A percentile compares a stretch with the other conserved stretches of the same genome.
phyloP scores from a whole-genome alignment of 2,888 invertebrate genomes.

The Platycnemis pennipes region DNA sequence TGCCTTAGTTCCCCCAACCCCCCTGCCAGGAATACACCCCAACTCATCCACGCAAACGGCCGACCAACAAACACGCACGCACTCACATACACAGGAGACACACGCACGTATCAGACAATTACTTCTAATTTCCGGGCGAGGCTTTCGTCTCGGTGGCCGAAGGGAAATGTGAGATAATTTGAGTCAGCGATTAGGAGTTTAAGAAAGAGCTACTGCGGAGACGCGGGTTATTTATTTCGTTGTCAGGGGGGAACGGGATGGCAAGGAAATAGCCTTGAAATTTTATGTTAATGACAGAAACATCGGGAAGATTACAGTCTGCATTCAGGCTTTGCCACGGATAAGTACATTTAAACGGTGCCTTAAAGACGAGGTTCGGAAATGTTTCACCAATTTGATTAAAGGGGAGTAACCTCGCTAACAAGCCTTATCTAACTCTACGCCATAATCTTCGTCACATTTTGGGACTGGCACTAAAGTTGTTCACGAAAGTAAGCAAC shows the following conservation, averaged over 20 bases:
- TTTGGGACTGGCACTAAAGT: no score
- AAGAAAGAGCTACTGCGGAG: neutral
- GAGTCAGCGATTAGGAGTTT: constrained; percentile 16
- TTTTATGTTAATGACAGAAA: neutral
- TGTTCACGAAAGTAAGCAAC: no score
- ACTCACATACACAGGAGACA: neutral
- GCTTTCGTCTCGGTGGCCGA: neutral
- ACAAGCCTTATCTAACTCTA: no score
- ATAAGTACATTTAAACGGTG: neutral
- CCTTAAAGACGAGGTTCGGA: neutral
- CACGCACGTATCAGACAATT: neutral
- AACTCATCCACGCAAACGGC: neutral
- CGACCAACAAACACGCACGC: neutral
- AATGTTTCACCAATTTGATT: neutral
- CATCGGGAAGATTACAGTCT: neutral
- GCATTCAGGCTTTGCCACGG: neutral
- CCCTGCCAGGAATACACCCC: neutral
- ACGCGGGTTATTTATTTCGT: neutral
- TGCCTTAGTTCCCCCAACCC: neutral
- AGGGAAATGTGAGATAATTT: neutral
- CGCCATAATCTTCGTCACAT: no score
- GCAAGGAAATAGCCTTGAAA: neutral
- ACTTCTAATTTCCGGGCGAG: neutral
- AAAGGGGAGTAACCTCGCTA: no score
- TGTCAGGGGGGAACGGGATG: neutral